Evolutionary conservation across 1,140 invertebrate species (phyloP).

Genomic region (Drosophila miranda): DNA sequence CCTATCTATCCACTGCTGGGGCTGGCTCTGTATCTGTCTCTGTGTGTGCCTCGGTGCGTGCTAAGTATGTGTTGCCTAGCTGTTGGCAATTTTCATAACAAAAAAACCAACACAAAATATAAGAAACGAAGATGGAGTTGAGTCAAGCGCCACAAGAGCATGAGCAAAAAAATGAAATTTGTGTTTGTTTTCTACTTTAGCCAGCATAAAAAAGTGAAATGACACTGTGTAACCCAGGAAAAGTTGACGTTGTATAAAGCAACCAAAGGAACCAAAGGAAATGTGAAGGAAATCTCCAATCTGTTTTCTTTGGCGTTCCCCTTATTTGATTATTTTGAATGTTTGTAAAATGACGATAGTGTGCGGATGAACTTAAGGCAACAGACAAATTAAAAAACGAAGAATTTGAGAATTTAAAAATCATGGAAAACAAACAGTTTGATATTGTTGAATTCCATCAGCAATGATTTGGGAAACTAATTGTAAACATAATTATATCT

Average conservation of each 20-base stretch:
- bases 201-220: slow-evolving; percentile 49
- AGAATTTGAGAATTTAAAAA: too few species aligned
- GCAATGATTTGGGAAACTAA: too few species aligned
- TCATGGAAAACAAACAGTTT: too few species aligned
- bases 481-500: too few species aligned
- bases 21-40: slow-evolving; percentile 1
- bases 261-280: slow-evolving; percentile 25
- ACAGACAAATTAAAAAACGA: background rate
- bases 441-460: too few species aligned
- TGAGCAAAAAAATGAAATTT: slow-evolving; percentile 61
- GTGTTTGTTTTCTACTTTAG: slow-evolving; percentile 60
- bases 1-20: slow-evolving; percentile 15
- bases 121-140: slow-evolving; percentile 7
- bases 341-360: slow-evolving; percentile 21
- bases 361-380: background rate
- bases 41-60: slow-evolving; percentile 32
- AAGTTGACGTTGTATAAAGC: slow-evolving; percentile 19
- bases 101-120: slow-evolving; percentile 15
- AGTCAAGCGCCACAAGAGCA: slow-evolving; percentile 13
- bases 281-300: slow-evolving; percentile 40
- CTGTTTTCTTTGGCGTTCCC: slow-evolving; percentile 35
- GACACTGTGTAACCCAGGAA: slow-evolving; percentile 51
- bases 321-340: background rate
- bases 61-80: slow-evolving; percentile 77
- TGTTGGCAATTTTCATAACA: slow-evolving; percentile 70